phyloP scores from a whole-genome alignment of 2,888 invertebrate genomes.

The Tinea semifulvella region DNA sequence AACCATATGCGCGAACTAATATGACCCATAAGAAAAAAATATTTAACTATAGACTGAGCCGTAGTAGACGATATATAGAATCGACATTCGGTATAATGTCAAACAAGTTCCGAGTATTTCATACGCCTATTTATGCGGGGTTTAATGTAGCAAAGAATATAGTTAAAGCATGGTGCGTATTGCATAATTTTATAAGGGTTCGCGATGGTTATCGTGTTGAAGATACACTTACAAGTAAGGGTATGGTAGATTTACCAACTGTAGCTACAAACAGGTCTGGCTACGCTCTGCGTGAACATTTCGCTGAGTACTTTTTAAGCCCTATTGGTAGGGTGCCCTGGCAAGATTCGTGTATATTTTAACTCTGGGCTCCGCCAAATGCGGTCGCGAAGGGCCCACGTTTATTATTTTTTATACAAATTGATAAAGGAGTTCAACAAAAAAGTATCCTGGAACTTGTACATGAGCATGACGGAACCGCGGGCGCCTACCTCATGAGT shows the following conservation, averaged over 20 bases:
- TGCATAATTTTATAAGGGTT: conserved; percentile 24
- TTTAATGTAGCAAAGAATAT: conserved; percentile 23
- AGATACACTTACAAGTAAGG: conserved; percentile 18
- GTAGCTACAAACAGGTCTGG: conserved; percentile 22
- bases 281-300: conserved; percentile 22
- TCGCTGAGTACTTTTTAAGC: conserved; percentile 23
- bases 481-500: conserved; percentile 13
- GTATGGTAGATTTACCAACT: conserved; percentile 21
- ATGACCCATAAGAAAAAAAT: conserved; percentile 21
- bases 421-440: conserved; percentile 11
- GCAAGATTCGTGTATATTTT: conserved; percentile 24
- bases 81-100: conserved; percentile 24
- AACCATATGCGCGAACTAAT: conserved; percentile 22
- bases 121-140: conserved; percentile 23
- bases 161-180: conserved; percentile 20
- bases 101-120: conserved; percentile 27
- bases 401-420: conserved; percentile 12
- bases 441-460: conserved; percentile 12
- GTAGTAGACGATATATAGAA: conserved; percentile 22
- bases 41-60: conserved; percentile 19
- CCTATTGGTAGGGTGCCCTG: conserved; percentile 22
- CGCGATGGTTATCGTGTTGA: conserved; percentile 21
- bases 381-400: conserved; percentile 13
- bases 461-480: conserved; percentile 12
- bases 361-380: conserved; percentile 14